These are phyloP conservation scores for Nestor notabilis DNA, from an alignment of 2,113 vertebrate species.

Conservation along the genomic window DNA sequence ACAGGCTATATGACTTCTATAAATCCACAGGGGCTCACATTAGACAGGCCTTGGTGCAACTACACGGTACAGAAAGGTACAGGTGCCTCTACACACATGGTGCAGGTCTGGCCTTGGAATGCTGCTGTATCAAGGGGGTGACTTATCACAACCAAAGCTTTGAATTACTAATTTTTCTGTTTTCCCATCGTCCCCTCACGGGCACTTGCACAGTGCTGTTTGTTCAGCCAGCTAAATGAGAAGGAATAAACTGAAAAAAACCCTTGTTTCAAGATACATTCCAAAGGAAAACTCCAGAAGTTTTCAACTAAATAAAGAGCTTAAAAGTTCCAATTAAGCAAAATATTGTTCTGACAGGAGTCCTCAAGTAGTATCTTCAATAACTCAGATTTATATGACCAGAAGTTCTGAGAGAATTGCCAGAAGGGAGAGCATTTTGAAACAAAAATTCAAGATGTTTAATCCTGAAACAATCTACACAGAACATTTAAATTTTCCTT, in stretches of 20 bases:
- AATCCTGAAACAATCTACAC: slow-evolving; percentile 28
- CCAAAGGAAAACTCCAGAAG: background rate
- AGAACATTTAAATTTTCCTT: background rate
- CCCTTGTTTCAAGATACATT: background rate
- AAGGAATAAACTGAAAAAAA: background rate
- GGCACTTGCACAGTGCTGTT: background rate
- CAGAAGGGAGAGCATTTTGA: slow-evolving; percentile 56
- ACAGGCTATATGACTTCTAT: background rate
- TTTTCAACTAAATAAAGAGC: background rate
- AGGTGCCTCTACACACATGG: background rate
- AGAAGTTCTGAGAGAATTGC: slow-evolving; percentile 51
- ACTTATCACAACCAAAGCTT: background rate
- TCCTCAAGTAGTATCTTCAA: background rate
- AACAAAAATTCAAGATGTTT: slow-evolving; percentile 41
- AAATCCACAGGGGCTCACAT: background rate
- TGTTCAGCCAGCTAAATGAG: background rate
- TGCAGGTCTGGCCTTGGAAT: background rate
- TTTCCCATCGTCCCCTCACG: background rate
- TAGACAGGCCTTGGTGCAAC: background rate
- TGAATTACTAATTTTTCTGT: background rate
- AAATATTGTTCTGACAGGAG: background rate
- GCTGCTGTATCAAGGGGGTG: background rate
- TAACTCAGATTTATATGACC: slow-evolving; percentile 20
- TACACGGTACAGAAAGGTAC: background rate
- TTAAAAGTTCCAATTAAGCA: slow-evolving; percentile 15